Evolutionary conservation across 2,113 vertebrate genomes (phyloP), one percentile per base, ranked within the genome.

Genomic region (Trematocara macrostoma): DNA sequence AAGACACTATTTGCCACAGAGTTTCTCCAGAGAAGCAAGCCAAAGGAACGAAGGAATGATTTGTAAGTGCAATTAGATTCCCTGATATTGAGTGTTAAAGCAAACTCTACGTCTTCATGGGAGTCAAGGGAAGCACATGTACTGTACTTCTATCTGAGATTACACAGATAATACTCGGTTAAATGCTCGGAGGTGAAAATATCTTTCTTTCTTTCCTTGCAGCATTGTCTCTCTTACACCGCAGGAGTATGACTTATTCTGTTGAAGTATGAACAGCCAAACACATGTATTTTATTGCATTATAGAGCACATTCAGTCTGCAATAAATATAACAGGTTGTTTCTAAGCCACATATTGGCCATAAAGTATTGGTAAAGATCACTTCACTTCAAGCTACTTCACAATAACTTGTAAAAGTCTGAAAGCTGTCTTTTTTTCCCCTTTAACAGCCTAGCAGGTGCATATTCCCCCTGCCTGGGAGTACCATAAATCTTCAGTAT

Each of bases 131-230:
- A 89, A 78, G 91, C 78, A 80, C 61, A 80, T 81, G 83, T 74
- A 79, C 51, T 59, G 23, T 85, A 86, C 84, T 74, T 88, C 84
- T 49, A 18, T 89, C 59, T 87, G 71, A 81, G 86, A 95, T 95
- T 93, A 94, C 90, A 93, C 91, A 92, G 86, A 89, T 93, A 88
- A 93, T 82, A 85, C 86, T 81, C 14, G 12, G 82, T 84, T 88
- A 84, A 78, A 87, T 79, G 69, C 86, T 61, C 52, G 52, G 45
- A 86, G 78, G 45, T 80, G 20, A 74, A 85, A 79, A 87, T 26
- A 35, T 86, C 42, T 29, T 67, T 51, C 31, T 38, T 35, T 85
- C 52, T 84, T 42, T 49, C 81, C 64, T 59, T 82, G 23, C 35
- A 82, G 5, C n/a, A 59, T 31, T 26, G 23, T 35, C 31, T 78